Evolutionary conservation across 2,888 invertebrate species (phyloP).

Genomic region (Volucella bombylans): DNA sequence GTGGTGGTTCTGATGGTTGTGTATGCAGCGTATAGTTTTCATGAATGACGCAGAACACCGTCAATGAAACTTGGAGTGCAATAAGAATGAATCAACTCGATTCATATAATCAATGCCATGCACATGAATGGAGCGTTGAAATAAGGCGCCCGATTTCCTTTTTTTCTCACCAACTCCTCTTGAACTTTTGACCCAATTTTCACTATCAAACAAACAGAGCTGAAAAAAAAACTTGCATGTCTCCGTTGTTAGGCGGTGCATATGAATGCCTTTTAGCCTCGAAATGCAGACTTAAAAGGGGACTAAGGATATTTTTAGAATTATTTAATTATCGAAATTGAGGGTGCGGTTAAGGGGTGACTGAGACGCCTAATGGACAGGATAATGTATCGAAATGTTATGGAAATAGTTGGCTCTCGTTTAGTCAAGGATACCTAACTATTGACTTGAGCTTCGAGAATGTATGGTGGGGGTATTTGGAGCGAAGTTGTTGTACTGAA

Average conservation of each 20-base stretch:
- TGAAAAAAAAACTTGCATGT: constrained; percentile 18
- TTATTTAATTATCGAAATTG: constrained; percentile 55
- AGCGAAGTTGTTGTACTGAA: neutral
- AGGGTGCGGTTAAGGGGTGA: neutral
- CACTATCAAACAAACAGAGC: neutral
- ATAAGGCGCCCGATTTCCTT: constrained; percentile 28
- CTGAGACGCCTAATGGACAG: neutral
- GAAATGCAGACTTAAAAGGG: constrained; percentile 8
- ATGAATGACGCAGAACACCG: constrained; percentile 62
- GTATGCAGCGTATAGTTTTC: constrained; percentile 18
- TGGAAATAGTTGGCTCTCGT: constrained; percentile 24
- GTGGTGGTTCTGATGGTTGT: neutral
- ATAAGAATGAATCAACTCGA: constrained; percentile 27
- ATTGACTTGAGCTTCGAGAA: neutral
- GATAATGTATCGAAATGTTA: constrained; percentile 52
- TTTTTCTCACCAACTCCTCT: constrained; percentile 37
- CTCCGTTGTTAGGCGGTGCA: constrained; percentile 42
- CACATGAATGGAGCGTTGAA: constrained; percentile 41
- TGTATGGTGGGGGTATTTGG: neutral
- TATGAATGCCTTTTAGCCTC: constrained; percentile 3
- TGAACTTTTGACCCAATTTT: constrained; percentile 67
- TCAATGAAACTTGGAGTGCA: constrained; percentile 44
- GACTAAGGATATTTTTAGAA: constrained; percentile 38
- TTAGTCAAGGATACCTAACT: constrained; percentile 35
- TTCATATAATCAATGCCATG: constrained; percentile 45